phyloP scores from a whole-genome alignment of 2,797 vertebrate species.

The Enteromius mattozi region DNA sequence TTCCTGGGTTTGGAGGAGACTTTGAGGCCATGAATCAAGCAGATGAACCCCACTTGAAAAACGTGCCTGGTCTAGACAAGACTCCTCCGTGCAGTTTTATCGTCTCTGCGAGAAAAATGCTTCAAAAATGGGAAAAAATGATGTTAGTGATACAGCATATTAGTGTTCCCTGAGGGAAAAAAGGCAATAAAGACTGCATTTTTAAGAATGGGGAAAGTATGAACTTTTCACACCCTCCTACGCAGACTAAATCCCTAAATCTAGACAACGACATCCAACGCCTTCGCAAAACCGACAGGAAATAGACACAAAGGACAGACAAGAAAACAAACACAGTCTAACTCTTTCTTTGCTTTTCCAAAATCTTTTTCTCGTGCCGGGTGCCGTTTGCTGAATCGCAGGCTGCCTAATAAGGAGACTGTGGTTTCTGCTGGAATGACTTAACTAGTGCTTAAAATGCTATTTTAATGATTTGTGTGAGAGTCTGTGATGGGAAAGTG shows the following conservation, averaged over 20 bases:
- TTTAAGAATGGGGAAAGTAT: conserved; percentile 54
- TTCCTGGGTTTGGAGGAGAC: conserved; percentile 76
- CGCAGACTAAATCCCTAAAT: conserved; percentile 63
- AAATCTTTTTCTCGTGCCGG: conserved; percentile 55
- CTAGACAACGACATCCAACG: conserved; percentile 53
- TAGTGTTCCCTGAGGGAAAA: conserved; percentile 51
- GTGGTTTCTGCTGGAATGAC: conserved; percentile 75
- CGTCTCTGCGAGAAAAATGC: conserved; percentile 49
- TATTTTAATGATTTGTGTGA: conserved; percentile 63
- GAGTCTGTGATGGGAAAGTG: conserved; percentile 54
- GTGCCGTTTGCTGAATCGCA: conserved; percentile 59
- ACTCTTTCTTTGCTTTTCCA: conserved; percentile 68
- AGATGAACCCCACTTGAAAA: conserved; percentile 65
- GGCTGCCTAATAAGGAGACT: conserved; percentile 69
- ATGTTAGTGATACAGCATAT: conserved; percentile 45
- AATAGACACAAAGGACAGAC: conserved; percentile 65
- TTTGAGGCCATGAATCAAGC: conserved; percentile 73
- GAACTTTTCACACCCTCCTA: conserved; percentile 63
- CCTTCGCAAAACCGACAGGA: conserved; percentile 37
- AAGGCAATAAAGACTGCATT: conserved; percentile 55
- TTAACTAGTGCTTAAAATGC: conserved; percentile 74
- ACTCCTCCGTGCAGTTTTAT: conserved; percentile 51
- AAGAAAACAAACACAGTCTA: conserved; percentile 75
- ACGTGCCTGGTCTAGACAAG: conserved; percentile 57
- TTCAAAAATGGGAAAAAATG: conserved; percentile 1